Percentiles rank a stretch among this genome's conserved stretches.
These are phyloP conservation scores for Torymus texanus DNA, from an alignment of 2,888 invertebrate genomes.

Conservation along the genomic window DNA sequence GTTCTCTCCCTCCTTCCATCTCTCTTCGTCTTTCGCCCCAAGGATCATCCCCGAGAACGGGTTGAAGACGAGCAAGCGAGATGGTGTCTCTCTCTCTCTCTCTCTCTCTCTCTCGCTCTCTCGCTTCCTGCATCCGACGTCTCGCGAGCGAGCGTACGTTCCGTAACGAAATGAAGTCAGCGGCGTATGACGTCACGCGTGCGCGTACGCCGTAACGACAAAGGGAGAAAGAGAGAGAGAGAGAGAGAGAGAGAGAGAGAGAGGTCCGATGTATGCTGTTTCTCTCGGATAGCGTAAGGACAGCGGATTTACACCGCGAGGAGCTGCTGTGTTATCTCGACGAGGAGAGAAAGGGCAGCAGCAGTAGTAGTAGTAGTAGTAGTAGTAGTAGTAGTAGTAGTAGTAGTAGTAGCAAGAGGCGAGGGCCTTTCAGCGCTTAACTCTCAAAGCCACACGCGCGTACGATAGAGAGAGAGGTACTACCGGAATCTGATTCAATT, in stretches of 20 bases:
- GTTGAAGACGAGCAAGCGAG: constrained; percentile 24
- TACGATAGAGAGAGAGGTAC: background rate
- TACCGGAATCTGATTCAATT: constrained; percentile 25
- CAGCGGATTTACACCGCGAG: constrained; percentile 9
- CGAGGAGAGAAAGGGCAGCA: background rate
- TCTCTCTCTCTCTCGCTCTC: constrained; percentile 16
- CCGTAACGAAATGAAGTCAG: constrained; percentile 57
- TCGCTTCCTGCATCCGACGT: constrained; percentile 71
- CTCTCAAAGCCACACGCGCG: constrained; percentile 3
- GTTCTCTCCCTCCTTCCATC: constrained; percentile 54
- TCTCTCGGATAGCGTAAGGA: background rate
- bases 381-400: background rate
- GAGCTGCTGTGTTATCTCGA: no score
- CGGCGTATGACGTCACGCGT: constrained; percentile 66
- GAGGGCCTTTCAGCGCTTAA: constrained; percentile 29
- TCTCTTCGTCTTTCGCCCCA: constrained; percentile 48
- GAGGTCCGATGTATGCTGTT: constrained; percentile 8
- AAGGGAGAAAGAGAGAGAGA: constrained; percentile 59
- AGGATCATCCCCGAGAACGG: constrained; percentile 51
- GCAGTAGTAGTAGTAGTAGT: background rate
- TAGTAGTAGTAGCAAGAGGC: background rate
- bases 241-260: background rate
- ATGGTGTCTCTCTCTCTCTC: constrained; percentile 1
- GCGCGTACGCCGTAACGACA: constrained; percentile 59
- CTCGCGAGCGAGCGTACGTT: constrained; percentile 66